Evolutionary conservation across 2,888 invertebrate genomes (phyloP).

Genomic region (Lithophane ornitopus): DNA sequence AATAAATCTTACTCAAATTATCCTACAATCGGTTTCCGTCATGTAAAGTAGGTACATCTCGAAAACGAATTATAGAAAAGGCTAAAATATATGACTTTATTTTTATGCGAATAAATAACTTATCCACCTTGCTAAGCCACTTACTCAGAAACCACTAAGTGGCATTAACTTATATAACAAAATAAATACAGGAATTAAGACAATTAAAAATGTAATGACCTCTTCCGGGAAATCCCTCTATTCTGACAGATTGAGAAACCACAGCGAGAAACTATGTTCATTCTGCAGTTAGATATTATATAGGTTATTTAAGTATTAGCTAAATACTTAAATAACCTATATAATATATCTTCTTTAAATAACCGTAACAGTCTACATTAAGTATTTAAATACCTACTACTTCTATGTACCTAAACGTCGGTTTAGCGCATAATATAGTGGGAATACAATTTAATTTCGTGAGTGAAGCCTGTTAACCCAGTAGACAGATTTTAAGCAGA

Average conservation of each 20-base stretch:
- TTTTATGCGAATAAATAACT: neutral
- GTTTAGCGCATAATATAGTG: conserved; percentile 2
- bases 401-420: neutral
- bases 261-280: neutral
- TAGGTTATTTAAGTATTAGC: too few species aligned
- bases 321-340: conserved; percentile 2
- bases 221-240: neutral
- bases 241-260: neutral
- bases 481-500: neutral
- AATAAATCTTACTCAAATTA: neutral
- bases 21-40: neutral
- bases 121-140: too few species aligned
- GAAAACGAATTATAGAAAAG: conserved; percentile 6
- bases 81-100: neutral
- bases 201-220: neutral
- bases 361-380: neutral
- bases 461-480: neutral
- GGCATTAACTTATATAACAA: neutral
- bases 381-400: conserved; percentile 2
- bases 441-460: conserved; percentile 9
- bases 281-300: neutral
- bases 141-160: neutral
- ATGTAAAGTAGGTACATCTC: neutral
- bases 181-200: neutral
- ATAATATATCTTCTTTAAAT: neutral